A percentile compares a stretch with the other conserved stretches of the same genome.
Evolutionary conservation across 2,797 vertebrate species (phyloP).

Genomic region (Pangasius krempfi): DNA sequence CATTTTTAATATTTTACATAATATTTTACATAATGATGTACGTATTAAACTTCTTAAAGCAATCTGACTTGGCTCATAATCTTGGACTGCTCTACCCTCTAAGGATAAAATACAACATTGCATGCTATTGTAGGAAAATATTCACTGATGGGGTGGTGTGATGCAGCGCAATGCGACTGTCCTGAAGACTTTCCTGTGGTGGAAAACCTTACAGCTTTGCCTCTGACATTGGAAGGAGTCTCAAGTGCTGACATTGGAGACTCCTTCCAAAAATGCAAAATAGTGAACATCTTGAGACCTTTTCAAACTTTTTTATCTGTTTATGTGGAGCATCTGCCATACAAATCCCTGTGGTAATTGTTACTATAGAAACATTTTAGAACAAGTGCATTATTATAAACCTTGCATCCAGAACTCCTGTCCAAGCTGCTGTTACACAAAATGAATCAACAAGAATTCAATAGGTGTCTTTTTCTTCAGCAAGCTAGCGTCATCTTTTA

Average conservation of each 20-base stretch:
- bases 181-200: not conserved
- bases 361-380: not conserved
- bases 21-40: not conserved
- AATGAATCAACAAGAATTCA: not conserved
- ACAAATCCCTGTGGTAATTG: not conserved
- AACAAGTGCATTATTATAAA: not conserved
- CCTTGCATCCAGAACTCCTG: not conserved
- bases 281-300: not conserved
- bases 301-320: not conserved
- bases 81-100: not conserved
- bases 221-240: not conserved
- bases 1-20: not conserved
- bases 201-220: not conserved
- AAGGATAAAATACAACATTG: not conserved
- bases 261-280: not conserved
- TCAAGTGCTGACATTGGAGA: not conserved
- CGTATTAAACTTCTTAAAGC: not conserved
- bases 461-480: slow-evolving; percentile 14
- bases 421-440: not conserved
- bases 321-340: not conserved
- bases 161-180: not conserved
- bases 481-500: slow-evolving; percentile 4
- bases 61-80: not conserved
- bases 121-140: not conserved
- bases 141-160: not conserved